These are phyloP conservation scores for Limnephilus rhombicus DNA, from an alignment of 2,888 invertebrate genomes.

Conservation along the genomic window DNA sequence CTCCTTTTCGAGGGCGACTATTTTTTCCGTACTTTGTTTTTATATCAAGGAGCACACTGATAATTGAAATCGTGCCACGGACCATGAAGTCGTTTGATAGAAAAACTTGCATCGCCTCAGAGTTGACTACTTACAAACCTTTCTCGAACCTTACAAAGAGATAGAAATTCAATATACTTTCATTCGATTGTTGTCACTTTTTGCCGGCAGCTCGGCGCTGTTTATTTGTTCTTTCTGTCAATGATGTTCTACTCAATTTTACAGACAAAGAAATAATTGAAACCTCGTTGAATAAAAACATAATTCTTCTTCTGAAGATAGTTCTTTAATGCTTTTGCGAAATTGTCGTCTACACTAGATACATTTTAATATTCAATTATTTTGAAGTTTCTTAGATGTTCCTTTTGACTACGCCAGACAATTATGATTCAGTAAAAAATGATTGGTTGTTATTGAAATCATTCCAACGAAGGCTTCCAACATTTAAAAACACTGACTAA, in stretches of 20 bases:
- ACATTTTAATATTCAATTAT: not conserved
- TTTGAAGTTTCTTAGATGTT: not conserved
- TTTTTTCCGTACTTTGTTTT: slow-evolving; percentile 43
- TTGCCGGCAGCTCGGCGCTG: not conserved
- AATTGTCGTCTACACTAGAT: not conserved
- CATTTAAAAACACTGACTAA: not conserved
- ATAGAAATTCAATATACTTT: not conserved
- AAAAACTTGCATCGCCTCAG: slow-evolving; percentile 25
- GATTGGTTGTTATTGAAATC: not conserved
- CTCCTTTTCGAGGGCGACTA: slow-evolving; percentile 1
- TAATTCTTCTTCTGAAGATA: not conserved
- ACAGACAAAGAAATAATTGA: not conserved
- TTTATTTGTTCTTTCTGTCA: not conserved
- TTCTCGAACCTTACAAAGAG: not conserved
- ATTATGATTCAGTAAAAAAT: not conserved
- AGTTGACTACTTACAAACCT: slow-evolving; percentile 7
- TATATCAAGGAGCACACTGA: slow-evolving; percentile 25
- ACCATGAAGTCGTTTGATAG: slow-evolving; percentile 26
- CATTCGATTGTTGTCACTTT: not conserved
- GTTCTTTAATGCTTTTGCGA: not conserved
- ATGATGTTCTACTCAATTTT: no score
- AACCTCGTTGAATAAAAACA: not conserved
- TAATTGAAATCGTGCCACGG: slow-evolving; percentile 44
- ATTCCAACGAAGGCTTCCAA: not conserved
- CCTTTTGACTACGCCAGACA: not conserved